Base-by-base conservation (phyloP, 30 jellyfish, hydroid and myxozoan species). In the Rhopilema esculentum region DNA sequence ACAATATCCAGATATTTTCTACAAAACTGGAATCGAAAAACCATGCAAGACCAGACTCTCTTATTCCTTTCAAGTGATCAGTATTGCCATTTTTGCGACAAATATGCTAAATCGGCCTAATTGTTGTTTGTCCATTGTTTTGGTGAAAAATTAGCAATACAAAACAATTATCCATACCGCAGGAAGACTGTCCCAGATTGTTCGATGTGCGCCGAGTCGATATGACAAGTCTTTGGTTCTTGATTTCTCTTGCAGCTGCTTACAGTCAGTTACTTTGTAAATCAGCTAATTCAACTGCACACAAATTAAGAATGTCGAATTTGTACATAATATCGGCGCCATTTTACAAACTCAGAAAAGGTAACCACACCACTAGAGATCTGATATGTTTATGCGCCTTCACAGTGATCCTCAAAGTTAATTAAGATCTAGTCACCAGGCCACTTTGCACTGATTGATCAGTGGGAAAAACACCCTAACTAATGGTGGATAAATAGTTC, bases 321-420 rank as follows among this genome's bases (percentile, higher is more conserved):
- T 40, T 40, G 57, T 40, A 40, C 57, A 40, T 12, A 40, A 2
- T 40, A 40, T 67, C 78, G 78, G 66, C 82, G 64, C 82, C 82
- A 71, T 71, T 71, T 67, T 67, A 16, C 78, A 67, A 31, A 21
- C 23, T 20, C 78, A 28, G 23, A 24, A 67, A 20, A n/a, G 32
- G 50, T 31, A 67, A 24, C 78, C 78, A 26, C 82, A 27, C 82
- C 49, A 71, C 82, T 52, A 71, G 30, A 29, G 82, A 71, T 71
- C 82, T 71, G 64, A 71, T 71, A 71, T 71, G 66, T 21, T 29
- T 71, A 26, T 71, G 82, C 82, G 22, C 82, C 82, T 25, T 16
- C 82, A 12, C 66, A 71, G 64, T 25, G 64, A 12, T 71, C 23
- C 12, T 4, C 6, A 68, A 4, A 24, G 50, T 7, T 53, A 8